These are phyloP conservation scores for Podargus strigoides DNA, from an alignment of 2,797 vertebrate genomes.

Conservation along the genomic window DNA sequence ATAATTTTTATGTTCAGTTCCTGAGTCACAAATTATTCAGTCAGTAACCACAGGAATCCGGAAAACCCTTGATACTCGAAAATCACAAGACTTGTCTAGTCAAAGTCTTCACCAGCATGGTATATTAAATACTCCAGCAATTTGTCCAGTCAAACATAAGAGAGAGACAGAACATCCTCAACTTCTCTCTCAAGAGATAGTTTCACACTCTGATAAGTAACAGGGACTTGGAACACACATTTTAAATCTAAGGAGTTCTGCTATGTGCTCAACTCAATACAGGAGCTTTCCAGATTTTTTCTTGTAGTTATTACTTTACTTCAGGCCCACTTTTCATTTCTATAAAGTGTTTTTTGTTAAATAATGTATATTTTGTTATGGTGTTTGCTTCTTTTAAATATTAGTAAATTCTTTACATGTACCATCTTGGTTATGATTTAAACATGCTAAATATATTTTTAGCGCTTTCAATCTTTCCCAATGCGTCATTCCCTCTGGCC, in stretches of 20 bases:
- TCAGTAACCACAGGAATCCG: not conserved
- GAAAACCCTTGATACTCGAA: not conserved
- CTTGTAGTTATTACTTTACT: not conserved
- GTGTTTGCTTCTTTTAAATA: not conserved
- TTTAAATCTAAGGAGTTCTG: not conserved
- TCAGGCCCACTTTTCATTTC: not conserved
- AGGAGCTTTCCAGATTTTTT: not conserved
- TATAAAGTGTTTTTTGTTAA: not conserved
- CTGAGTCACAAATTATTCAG: not conserved
- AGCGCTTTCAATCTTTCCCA: not conserved
- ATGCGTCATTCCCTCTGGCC: not conserved
- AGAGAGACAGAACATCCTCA: not conserved
- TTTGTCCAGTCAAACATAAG: not conserved
- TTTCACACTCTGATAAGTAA: not conserved
- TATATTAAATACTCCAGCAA: not conserved
- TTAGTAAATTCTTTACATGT: not conserved
- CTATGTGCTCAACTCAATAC: not conserved
- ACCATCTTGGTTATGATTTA: not conserved
- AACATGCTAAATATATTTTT: not conserved
- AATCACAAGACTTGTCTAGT: not conserved
- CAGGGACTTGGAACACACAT: not conserved
- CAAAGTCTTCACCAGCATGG: not conserved
- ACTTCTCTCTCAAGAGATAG: not conserved
- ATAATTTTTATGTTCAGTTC: not conserved
- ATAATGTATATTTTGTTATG: not conserved